phyloP scores from a whole-genome alignment of 2,797 vertebrate genomes.

The Cynodonichthys magdalenae region DNA sequence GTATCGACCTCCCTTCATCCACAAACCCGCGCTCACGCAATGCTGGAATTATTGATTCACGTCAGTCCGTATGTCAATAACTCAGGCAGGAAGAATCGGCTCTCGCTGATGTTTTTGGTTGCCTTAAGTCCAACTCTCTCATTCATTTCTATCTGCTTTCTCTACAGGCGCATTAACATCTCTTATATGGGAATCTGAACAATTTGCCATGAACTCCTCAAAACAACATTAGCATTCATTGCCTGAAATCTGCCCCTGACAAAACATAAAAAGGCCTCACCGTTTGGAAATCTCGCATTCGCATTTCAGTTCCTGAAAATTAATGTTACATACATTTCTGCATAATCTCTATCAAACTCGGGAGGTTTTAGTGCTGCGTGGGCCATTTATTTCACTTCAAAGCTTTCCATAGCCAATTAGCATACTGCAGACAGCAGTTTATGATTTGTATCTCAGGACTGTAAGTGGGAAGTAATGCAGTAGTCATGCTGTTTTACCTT shows the following conservation, averaged over 20 bases:
- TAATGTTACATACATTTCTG: constrained; percentile 20
- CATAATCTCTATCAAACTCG: constrained; percentile 4
- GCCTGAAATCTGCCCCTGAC: neutral
- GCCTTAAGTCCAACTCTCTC: neutral
- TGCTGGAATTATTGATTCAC: constrained; percentile 32
- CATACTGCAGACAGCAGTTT: constrained; percentile 34
- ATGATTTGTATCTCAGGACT: constrained; percentile 16
- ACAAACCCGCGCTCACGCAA: constrained; percentile 1
- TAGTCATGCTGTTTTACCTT: too few species aligned
- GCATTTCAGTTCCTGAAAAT: constrained; percentile 8
- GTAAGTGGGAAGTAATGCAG: constrained; percentile 15
- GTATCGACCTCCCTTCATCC: neutral
- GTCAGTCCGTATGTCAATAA: constrained; percentile 7
- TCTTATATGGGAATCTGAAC: constrained; percentile 1
- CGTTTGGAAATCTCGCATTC: constrained; percentile 4
- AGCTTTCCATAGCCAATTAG: constrained; percentile 34
- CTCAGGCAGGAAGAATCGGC: constrained; percentile 12
- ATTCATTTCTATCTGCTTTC: neutral
- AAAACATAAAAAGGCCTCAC: neutral
- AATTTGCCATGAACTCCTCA: constrained; percentile 30
- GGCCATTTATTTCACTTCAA: constrained; percentile 50
- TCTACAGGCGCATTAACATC: constrained; percentile 4
- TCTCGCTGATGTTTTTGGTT: neutral
- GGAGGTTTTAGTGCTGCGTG: constrained; percentile 14
- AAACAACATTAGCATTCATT: constrained; percentile 26